Conservation (phyloP, 2,797 vertebrate species). For the Acanthurus tractus region DNA sequence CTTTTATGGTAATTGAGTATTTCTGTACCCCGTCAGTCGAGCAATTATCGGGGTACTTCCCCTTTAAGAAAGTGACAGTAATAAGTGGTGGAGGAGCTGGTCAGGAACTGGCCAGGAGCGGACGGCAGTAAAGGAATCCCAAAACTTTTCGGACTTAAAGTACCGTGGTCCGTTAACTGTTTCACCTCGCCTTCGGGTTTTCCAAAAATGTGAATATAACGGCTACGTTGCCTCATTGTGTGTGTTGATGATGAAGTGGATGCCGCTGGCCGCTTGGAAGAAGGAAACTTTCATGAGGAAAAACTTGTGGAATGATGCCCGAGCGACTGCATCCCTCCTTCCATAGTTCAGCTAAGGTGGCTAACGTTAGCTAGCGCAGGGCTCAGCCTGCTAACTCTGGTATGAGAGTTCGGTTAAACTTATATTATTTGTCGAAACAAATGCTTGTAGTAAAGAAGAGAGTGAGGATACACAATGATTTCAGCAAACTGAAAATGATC, state of each 20-base stretch:
- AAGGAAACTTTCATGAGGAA: conserved; percentile 51
- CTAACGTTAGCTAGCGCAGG: conserved; percentile 75
- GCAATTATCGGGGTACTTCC: conserved; percentile 53
- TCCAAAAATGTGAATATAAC: background rate
- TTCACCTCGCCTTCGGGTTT: background rate
- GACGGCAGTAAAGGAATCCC: conserved; percentile 64
- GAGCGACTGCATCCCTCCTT: conserved; percentile 74
- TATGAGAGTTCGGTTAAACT: conserved; percentile 28
- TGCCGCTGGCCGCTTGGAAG: conserved; percentile 29
- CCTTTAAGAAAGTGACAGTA: conserved; percentile 86
- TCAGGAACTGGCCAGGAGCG: conserved; percentile 73
- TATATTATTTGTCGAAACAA: background rate
- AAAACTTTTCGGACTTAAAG: conserved; percentile 64
- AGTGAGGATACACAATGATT: background rate
- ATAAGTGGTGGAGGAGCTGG: conserved; percentile 65
- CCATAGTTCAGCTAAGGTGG: conserved; percentile 81
- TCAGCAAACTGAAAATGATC: conserved; percentile 3
- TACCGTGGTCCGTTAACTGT: background rate
- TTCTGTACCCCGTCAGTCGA: too few species aligned
- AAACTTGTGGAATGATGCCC: conserved; percentile 77
- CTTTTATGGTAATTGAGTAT: too few species aligned
- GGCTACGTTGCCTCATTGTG: background rate
- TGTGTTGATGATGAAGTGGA: conserved; percentile 31
- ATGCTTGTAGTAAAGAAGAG: background rate
- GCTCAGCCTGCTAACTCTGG: background rate